Percentiles rank a stretch among this genome's conserved stretches.
phyloP scores from a whole-genome alignment of 23 tunicate genomes.

The Trididemnum nubilum region DNA sequence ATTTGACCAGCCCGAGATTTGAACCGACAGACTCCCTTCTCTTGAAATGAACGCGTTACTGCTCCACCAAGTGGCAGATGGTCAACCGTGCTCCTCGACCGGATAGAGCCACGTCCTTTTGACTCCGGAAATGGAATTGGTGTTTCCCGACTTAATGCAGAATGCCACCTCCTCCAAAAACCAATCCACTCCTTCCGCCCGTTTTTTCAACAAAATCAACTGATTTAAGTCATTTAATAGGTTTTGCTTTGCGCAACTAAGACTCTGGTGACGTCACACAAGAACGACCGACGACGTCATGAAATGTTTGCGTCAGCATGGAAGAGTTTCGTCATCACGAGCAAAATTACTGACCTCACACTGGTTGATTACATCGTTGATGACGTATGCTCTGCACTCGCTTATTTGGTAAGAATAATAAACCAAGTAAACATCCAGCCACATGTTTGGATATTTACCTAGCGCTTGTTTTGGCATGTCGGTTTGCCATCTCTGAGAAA shows the following conservation, averaged over 20 bases:
- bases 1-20: too few species aligned
- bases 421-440: background rate
- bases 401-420: constrained; percentile 50
- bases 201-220: too few species aligned
- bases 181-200: too few species aligned
- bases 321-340: constrained; percentile 58
- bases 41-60: too few species aligned
- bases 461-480: background rate
- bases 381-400: constrained; percentile 55
- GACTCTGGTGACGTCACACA: constrained; percentile 23
- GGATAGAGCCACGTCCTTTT: too few species aligned
- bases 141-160: too few species aligned
- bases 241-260: constrained; percentile 81
- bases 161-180: too few species aligned
- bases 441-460: background rate
- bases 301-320: constrained; percentile 88
- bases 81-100: too few species aligned
- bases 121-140: too few species aligned
- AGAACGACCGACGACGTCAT: constrained; percentile 47
- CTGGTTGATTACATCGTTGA: constrained; percentile 23
- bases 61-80: too few species aligned
- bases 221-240: constrained; percentile 27
- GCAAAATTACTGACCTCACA: constrained; percentile 22
- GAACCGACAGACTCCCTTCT: too few species aligned
- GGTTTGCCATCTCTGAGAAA: background rate